Conservation (phyloP, 2,797 vertebrate species). For the Crocidura indochinensis region DNA sequence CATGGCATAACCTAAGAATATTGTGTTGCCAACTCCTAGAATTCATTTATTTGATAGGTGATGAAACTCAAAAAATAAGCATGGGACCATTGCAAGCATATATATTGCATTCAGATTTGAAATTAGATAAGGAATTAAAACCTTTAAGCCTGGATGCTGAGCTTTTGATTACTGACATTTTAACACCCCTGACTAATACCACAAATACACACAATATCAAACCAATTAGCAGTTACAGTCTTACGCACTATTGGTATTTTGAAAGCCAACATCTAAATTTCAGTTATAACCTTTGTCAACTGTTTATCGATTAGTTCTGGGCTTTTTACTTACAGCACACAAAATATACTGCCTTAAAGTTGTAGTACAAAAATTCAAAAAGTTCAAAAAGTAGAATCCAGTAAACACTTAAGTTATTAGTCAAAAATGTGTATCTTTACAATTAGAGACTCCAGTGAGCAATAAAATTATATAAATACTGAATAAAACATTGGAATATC, state of each 20-base stretch:
- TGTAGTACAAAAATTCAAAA: conserved; percentile 31
- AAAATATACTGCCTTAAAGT: neutral
- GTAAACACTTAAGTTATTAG: neutral
- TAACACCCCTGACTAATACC: neutral
- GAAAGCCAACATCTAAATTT: neutral
- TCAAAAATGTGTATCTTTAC: conserved; percentile 36
- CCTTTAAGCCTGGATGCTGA: conserved; percentile 5
- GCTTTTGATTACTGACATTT: conserved; percentile 59
- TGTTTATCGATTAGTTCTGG: conserved; percentile 40
- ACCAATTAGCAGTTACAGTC: conserved; percentile 1
- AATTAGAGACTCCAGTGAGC: conserved; percentile 19
- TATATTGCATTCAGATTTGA: neutral
- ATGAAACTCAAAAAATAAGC: conserved; percentile 61
- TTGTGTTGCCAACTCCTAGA: neutral
- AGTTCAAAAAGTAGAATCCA: neutral
- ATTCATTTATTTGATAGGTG: conserved; percentile 1
- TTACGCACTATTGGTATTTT: conserved; percentile 32
- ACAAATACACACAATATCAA: neutral
- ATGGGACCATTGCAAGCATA: conserved; percentile 4
- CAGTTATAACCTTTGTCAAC: conserved; percentile 10
- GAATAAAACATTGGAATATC: conserved; percentile 36
- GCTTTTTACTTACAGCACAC: conserved; percentile 21
- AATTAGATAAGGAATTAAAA: conserved; percentile 59
- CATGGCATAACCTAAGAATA: neutral
- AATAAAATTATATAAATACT: conserved; percentile 20